phyloP scores from a whole-genome alignment of 2,888 invertebrate genomes.

The Caenorhabditis virilis region DNA sequence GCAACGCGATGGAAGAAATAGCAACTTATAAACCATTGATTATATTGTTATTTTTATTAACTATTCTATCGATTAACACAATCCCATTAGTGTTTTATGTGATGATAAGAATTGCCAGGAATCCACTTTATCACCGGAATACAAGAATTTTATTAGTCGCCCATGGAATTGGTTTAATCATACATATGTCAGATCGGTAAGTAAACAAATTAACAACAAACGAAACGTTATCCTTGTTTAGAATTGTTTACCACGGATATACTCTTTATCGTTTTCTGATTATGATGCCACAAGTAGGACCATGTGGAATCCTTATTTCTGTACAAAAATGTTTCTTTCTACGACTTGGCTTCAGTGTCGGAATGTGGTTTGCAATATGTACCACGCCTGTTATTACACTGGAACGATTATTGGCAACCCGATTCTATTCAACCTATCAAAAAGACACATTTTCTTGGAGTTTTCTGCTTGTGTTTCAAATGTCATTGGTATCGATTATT shows the following conservation, averaged over 20 bases:
- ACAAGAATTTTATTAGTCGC: conserved; percentile 10
- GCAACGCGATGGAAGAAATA: conserved; percentile 8
- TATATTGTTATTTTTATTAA: conserved; percentile 1
- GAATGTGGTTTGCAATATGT: neutral
- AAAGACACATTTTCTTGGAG: neutral
- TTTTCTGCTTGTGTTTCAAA: neutral
- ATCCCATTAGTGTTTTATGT: conserved; percentile 7
- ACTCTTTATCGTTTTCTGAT: too few relatives aligned
- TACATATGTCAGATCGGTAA: too few relatives aligned
- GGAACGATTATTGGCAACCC: neutral
- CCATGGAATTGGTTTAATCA: conserved; percentile 9
- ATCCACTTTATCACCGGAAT: conserved; percentile 16
- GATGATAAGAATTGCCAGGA: conserved; percentile 4
- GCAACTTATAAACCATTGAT: conserved; percentile 7
- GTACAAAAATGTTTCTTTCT: conserved; percentile 1
- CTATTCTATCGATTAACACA: neutral
- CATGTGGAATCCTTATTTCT: too few relatives aligned
- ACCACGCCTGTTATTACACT: neutral
- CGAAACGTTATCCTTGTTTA: too few relatives aligned
- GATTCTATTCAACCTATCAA: neutral
- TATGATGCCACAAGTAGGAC: too few relatives aligned
- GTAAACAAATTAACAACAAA: too few relatives aligned
- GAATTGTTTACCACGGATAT: too few relatives aligned
- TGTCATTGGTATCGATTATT: neutral
- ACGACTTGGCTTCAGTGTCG: neutral